Evolutionary conservation across 2,113 vertebrate genomes (phyloP).

Genomic region (Prinia subflava): DNA sequence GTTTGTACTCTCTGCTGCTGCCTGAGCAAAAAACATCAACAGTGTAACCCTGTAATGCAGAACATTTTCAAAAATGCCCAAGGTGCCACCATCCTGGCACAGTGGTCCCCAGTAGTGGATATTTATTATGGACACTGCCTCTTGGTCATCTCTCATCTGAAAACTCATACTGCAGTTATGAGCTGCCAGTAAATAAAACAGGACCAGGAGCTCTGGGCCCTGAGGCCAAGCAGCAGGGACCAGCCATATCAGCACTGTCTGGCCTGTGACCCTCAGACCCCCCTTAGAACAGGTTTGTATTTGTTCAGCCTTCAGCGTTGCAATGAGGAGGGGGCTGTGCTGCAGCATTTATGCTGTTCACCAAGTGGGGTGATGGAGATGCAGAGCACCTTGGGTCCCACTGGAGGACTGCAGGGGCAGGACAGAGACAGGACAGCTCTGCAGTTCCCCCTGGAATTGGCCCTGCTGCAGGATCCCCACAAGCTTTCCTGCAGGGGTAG

Average conservation of each 20-base stretch:
- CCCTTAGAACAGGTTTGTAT: neutral
- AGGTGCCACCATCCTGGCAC: neutral
- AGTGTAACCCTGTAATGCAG: neutral
- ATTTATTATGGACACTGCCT: neutral
- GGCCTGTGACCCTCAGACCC: neutral
- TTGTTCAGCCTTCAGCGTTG: neutral
- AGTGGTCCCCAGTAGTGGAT: neutral
- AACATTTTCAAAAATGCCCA: neutral
- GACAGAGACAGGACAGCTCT: accelerated
- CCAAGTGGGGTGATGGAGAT: neutral
- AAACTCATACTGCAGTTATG: neutral
- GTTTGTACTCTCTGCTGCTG: neutral
- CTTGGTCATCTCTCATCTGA: neutral
- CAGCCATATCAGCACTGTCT: accelerated
- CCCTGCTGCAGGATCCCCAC: neutral
- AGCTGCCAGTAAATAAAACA: neutral
- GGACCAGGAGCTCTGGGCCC: neutral
- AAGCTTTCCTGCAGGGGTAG: neutral
- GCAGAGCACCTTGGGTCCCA: neutral
- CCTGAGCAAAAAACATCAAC: neutral
- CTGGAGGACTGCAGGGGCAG: accelerated
- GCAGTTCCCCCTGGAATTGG: neutral
- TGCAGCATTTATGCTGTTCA: neutral
- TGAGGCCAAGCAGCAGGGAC: neutral
- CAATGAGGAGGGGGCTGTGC: neutral